Base-by-base conservation (phyloP, 2,113 vertebrate genomes). In the Cheirogaleus medius region DNA sequence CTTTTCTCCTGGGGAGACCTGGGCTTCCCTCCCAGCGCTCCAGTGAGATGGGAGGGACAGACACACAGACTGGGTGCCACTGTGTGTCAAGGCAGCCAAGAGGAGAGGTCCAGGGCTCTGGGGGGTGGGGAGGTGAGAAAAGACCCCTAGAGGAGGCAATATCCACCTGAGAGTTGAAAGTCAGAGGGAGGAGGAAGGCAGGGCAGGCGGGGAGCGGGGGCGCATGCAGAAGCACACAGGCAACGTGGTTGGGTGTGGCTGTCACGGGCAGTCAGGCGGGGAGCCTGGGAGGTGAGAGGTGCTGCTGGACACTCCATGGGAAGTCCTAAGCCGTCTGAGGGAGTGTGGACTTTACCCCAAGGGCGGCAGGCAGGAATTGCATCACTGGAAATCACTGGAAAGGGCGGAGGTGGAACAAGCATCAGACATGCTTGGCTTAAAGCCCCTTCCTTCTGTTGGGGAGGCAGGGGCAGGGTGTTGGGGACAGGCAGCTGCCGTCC, bases 291-390 rank as follows among this genome's bases (percentile, higher is more conserved):
- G 39, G 32, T 21, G 49, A 32, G 54, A 11, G 49, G 3, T 2
- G 1, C 12, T 1, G 6, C 63, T 56, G 63, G 54, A 1, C 8
- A 2, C 56, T 1, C 18, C 5, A 0, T 3, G 20, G 3, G 4
- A 32, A 39, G 39, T 12, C 47, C 44, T n/a, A 15, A 10, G 34
- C 25, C 32, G 2, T 3, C 10, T 3, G 20, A 32, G 47, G 82
- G 39, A 60, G 60, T 27, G 0, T 25, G 54, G 81, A 7, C 73
- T 96, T 23, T 34, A 56, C 63, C 78, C 88, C 10, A 15, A 23
- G 25, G 56, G 42, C 60, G 29, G 1, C 0, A 4, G 94, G 69
- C 74, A 76, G 66, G 69, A 63, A 37, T 6, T 21, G 14, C 3
- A 0, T 3, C 78, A 64, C 0, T 15, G 27, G 60, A 63, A 63